phyloP scores from a whole-genome alignment of 2,113 vertebrate species.

The Anarrhichthys ocellatus region DNA sequence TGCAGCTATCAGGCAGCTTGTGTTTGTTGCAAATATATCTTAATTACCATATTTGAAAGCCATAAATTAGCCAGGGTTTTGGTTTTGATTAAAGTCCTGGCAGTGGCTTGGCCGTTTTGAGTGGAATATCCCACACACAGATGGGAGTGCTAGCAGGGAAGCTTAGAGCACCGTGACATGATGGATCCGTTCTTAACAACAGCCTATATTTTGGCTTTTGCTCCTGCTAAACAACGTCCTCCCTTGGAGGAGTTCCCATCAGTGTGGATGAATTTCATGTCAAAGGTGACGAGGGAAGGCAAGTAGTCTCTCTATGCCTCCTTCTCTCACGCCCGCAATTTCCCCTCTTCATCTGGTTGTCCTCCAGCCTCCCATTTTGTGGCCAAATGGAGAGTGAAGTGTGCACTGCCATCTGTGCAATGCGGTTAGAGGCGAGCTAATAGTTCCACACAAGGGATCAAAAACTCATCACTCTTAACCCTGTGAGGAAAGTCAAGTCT shows the following conservation, averaged over 20 bases:
- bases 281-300: conserved; percentile 33
- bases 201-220: conserved; percentile 29
- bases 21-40: neutral
- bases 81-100: conserved; percentile 7
- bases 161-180: conserved; percentile 10
- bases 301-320: conserved; percentile 5
- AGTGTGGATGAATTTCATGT: conserved; percentile 29
- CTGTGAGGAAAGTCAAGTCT: conserved; percentile 49
- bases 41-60: conserved; percentile 14
- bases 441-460: conserved; percentile 64
- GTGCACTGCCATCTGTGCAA: conserved; percentile 64
- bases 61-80: neutral
- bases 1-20: neutral
- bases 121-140: conserved; percentile 17
- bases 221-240: conserved; percentile 28
- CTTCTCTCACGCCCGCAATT: conserved; percentile 17
- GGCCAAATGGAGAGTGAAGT: conserved; percentile 72
- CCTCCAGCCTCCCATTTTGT: conserved; percentile 46
- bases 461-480: conserved; percentile 67
- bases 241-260: conserved; percentile 18
- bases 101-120: neutral
- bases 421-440: conserved; percentile 59
- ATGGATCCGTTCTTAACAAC: conserved; percentile 29
- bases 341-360: conserved; percentile 40
- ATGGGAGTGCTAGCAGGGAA: conserved; percentile 23